Base-by-base conservation (phyloP, 2,888 invertebrate genomes). In the Eumerus sabulonum region DNA sequence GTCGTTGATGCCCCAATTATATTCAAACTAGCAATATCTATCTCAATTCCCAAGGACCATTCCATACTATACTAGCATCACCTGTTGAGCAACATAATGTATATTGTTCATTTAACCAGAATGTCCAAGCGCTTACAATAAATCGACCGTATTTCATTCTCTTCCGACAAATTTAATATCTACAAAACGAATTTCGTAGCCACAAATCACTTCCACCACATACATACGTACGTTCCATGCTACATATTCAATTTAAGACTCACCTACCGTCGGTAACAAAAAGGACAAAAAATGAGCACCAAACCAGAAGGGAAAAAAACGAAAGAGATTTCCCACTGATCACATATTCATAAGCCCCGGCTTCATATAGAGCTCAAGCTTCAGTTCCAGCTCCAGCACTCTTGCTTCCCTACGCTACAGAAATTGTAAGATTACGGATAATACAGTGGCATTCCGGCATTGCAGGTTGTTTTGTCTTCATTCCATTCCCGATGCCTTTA, bases 321-420 rank as follows among this genome's bases (percentile, higher is more conserved):
- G 36, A 38, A 47, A 60, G 27, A 51, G 48, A 42, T 64, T 57
- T 42, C 48, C 44, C 63, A 45, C 67, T 73, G 72, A 77, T 79
- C 79, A 73, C 73, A 79, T 74, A 79, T 79, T 79, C 79, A 79
- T 77, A 77, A 74, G 71, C 14, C 40, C 60, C 38, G 35, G 17
- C 18, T 38, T 38, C 42, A 38, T 2, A 27, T 27, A 14, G 5
- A 9, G 1, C 44, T 18, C 47, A 14, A 38, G 13, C 48, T 36
- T 18, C 38, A 35, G 13, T 53, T 38, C 35, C 38, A 13, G 14
- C 48, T 48, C 35, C 38, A 12, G 13, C n/a, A 17, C 19, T 7
- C n/a, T 14, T 7, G 11, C 14, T 35, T 56, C 16, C 54, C 12
- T 14, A 7, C 27, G 42, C 47, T 17, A 57, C 72, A 56, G 72